Evolutionary conservation across 2,113 vertebrate species (phyloP).

Genomic region (Epinephelus cyanopodus): DNA sequence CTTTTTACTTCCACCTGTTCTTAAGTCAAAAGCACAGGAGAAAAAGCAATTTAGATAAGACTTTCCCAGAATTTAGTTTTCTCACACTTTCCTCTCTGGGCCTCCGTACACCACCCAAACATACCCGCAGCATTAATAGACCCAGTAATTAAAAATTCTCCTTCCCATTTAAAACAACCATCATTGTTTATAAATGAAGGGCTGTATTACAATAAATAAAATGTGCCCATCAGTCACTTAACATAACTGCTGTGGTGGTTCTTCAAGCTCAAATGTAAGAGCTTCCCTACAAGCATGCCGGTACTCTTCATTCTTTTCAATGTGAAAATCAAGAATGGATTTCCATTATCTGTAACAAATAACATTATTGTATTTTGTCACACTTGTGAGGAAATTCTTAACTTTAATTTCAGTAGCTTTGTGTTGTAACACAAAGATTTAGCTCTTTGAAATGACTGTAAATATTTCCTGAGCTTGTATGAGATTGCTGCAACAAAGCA

Average conservation of each 20-base stretch:
- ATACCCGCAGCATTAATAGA: neutral
- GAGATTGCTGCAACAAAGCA: slow-evolving; percentile 19
- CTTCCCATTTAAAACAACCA: neutral
- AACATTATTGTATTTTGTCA: neutral
- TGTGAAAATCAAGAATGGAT: neutral
- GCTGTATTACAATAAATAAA: neutral
- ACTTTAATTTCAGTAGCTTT: neutral
- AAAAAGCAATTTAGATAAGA: no score
- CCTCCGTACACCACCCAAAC: neutral
- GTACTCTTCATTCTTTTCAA: neutral
- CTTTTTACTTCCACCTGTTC: no score
- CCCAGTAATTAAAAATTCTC: neutral
- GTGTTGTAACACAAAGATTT: slow-evolving; percentile 18
- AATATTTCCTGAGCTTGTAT: slow-evolving; percentile 8
- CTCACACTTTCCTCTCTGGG: no score
- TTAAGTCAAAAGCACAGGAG: no score
- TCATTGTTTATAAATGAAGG: neutral
- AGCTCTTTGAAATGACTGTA: neutral
- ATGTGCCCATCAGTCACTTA: neutral
- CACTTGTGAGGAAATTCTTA: neutral
- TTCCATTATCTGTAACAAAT: neutral
- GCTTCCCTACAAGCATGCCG: neutral
- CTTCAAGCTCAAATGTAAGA: neutral
- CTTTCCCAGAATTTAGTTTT: no score
- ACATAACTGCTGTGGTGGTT: neutral